phyloP scores from a whole-genome alignment of 2,113 vertebrate genomes.

The Brachionichthys hirsutus region DNA sequence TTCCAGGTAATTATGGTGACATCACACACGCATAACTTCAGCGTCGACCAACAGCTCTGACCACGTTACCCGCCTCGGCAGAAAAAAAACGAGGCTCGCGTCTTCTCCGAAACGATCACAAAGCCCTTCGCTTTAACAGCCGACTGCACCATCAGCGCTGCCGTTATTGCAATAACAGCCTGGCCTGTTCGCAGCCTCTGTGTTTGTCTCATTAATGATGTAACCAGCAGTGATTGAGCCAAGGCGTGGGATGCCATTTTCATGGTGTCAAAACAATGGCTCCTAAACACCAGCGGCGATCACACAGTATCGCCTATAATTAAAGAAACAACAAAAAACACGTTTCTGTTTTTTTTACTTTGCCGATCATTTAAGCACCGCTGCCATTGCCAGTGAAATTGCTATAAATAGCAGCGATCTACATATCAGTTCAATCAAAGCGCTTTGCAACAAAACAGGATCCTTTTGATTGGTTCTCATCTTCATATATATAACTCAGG shows the following conservation, averaged over 20 bases:
- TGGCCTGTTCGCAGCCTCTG: slow-evolving; percentile 26
- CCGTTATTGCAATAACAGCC: slow-evolving; percentile 34
- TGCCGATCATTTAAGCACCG: slow-evolving; percentile 23
- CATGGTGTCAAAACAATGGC: slow-evolving; percentile 46
- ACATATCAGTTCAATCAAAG: slow-evolving; percentile 26
- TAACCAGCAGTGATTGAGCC: slow-evolving; percentile 45
- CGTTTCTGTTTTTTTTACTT: slow-evolving; percentile 28
- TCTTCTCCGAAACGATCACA: slow-evolving; percentile 20
- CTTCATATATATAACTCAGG: slow-evolving; percentile 31
- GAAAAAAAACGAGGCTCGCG: slow-evolving; percentile 3
- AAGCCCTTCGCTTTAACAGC: slow-evolving; percentile 23
- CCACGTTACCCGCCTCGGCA: background rate
- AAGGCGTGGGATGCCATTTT: slow-evolving; percentile 34
- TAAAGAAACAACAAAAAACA: slow-evolving; percentile 17
- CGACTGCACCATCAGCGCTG: slow-evolving; percentile 15
- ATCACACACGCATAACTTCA: slow-evolving; percentile 2
- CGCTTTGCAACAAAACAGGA: slow-evolving; percentile 25
- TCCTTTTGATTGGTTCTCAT: slow-evolving; percentile 23
- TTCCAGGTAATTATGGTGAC: slow-evolving; percentile 54
- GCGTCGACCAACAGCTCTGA: background rate
- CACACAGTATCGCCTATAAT: slow-evolving; percentile 25
- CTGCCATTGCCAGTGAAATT: background rate
- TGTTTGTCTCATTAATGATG: slow-evolving; percentile 57
- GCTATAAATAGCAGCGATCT: slow-evolving; percentile 47
- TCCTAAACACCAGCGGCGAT: slow-evolving; percentile 14